A percentile compares a stretch with the other conserved stretches of the same genome.
phyloP scores from a whole-genome alignment of 2,888 invertebrate genomes.

The Uropetala carovei region DNA sequence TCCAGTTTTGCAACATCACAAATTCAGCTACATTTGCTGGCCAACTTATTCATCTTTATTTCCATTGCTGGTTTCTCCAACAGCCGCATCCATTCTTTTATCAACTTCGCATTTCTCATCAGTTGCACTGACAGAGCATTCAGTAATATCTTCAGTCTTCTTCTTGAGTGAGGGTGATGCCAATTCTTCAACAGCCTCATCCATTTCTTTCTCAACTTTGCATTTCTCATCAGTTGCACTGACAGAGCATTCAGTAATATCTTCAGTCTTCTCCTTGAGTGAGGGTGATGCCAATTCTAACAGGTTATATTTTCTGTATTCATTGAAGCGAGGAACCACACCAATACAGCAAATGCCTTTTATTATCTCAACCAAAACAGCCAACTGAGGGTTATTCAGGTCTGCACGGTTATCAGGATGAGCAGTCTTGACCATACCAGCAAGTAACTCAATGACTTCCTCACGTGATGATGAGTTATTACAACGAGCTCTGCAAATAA shows the following conservation, averaged over 20 bases:
- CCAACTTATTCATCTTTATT: neutral
- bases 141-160: neutral
- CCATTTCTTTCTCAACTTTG: neutral
- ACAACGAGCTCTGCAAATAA: conserved; percentile 80
- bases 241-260: too few relatives aligned
- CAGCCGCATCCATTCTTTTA: neutral
- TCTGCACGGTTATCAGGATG: conserved; percentile 87
- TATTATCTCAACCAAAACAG: conserved; percentile 90
- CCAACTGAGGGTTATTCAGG: conserved; percentile 84
- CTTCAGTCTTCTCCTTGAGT: neutral
- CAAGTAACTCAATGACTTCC: conserved; percentile 84
- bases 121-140: neutral
- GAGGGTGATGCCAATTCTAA: conserved; percentile 77
- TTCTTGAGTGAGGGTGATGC: conserved; percentile 67
- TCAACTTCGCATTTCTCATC: neutral
- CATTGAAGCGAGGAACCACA: conserved; percentile 87
- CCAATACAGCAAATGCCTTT: conserved; percentile 88
- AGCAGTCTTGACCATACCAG: conserved; percentile 82
- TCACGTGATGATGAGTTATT: conserved; percentile 85
- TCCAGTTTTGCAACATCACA: too few relatives aligned
- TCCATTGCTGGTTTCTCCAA: neutral
- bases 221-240: neutral
- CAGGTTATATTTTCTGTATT: conserved; percentile 90
- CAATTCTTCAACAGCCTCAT: too few relatives aligned
- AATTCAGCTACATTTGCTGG: neutral